Percentiles rank a stretch among this genome's conserved stretches.
Evolutionary conservation across 2,113 vertebrate genomes (phyloP).

Genomic region (Neotragus pygmaeus): DNA sequence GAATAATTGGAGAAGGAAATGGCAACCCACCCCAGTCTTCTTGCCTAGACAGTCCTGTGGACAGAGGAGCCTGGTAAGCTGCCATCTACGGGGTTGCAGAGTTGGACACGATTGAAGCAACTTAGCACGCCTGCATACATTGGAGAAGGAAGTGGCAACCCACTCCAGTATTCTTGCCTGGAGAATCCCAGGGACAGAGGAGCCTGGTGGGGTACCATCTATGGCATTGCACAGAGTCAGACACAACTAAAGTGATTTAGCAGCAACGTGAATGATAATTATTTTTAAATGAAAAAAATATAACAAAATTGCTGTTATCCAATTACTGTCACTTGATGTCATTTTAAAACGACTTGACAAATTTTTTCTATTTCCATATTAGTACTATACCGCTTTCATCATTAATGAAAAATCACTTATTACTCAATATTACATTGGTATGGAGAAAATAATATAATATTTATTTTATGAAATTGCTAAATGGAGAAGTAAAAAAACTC

Average conservation of each 20-base stretch:
- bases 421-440: not conserved
- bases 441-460: not conserved
- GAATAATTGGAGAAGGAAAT: not conserved
- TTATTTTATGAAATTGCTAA: not conserved
- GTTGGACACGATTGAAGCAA: accelerated
- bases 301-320: not conserved
- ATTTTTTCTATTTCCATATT: not conserved
- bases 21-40: not conserved
- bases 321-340: not conserved
- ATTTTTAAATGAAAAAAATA: not conserved
- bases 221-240: not conserved
- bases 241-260: not conserved
- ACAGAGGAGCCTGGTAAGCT: not conserved
- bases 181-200: not conserved
- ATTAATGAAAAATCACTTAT: not conserved
- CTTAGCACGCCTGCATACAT: not conserved
- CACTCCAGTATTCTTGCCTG: not conserved
- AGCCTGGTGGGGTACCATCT: accelerated
- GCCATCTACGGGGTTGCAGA: not conserved
- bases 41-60: not conserved
- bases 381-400: not conserved
- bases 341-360: not conserved
- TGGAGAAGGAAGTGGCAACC: not conserved
- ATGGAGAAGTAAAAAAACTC: not conserved
- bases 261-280: not conserved